Base-by-base conservation (phyloP, 1,140 invertebrate species). In the Cataglyphis hispanica region DNA sequence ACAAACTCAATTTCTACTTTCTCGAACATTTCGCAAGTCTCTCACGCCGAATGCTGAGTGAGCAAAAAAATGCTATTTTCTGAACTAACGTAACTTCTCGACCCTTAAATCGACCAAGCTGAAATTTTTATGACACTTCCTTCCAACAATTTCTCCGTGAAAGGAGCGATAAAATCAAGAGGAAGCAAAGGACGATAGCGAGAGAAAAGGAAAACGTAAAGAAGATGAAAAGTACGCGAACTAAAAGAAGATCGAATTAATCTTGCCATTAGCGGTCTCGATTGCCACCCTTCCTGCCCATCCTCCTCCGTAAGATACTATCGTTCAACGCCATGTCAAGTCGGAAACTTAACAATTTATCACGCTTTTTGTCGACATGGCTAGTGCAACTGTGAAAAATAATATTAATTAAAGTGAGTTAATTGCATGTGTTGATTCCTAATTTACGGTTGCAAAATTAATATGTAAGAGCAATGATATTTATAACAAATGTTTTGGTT, bases 241-340 rank as follows among this genome's bases (percentile, higher is more conserved):
- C 58, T 25, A 50, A 4, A 50, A 50, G 58, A 86, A 88, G 81
- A 91, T 86, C 90, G 86, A 91, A 90, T 91, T 91, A 91, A 91
- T 91, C 89, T 91, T 76, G 61, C 89, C 87, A 91, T 91, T 91
- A 91, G 83, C 76, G 86, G 85, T 91, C 89, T 91, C 90, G 89
- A 91, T 91, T 89, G 83, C 83, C 80, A 56, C 58, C 8, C 58
- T 50, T 80, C 61, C 34, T 16, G 50, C 27, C 40, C 53, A 60
- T 83, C 43, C 77, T 25, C 43, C 46, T 58, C 72, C 27, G 58
- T 85, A 60, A 56, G 63, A 80, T 69, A 80, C n/a, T 40, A 75
- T 85, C 75, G 77, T 75, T 77, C 84, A 43, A 64, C n/a, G n/a
- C 80, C 61, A 84, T 70, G 74, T 64, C 66, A 40, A 83, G 85